phyloP scores from a whole-genome alignment of 2,113 vertebrate species.

The Eptesicus fuscus region DNA sequence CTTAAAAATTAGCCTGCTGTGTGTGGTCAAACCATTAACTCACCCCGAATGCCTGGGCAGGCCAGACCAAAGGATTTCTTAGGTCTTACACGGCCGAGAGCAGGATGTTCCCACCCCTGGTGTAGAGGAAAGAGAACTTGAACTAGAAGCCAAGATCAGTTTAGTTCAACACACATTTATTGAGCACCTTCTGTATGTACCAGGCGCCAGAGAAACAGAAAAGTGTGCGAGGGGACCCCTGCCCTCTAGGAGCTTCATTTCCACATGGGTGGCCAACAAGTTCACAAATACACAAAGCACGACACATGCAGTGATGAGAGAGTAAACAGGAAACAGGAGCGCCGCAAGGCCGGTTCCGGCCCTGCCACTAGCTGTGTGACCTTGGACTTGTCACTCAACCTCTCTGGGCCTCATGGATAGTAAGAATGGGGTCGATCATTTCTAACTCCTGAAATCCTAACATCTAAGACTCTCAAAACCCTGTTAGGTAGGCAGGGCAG shows the following conservation, averaged over 20 bases:
- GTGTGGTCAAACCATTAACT: too few relatives aligned
- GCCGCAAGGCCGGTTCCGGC: not conserved
- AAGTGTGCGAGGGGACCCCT: not conserved
- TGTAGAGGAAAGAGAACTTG: not conserved
- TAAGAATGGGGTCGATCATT: not conserved
- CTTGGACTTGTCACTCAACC: not conserved
- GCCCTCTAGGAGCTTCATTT: not conserved
- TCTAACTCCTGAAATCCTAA: not conserved
- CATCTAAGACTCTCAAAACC: not conserved
- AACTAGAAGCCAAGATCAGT: not conserved
- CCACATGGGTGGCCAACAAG: not conserved
- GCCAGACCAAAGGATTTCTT: too few relatives aligned
- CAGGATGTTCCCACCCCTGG: too few relatives aligned
- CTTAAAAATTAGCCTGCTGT: too few relatives aligned
- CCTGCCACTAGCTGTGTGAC: not conserved
- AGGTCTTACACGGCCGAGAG: too few relatives aligned
- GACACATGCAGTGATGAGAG: not conserved
- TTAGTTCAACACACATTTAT: slow-evolving; percentile 15
- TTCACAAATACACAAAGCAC: not conserved
- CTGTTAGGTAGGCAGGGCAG: not conserved
- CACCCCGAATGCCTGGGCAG: too few relatives aligned
- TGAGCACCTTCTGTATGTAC: not conserved
- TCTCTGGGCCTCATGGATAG: not conserved
- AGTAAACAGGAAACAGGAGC: not conserved
- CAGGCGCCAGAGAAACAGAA: not conserved